Evolutionary conservation across 2,888 invertebrate genomes (phyloP).

Genomic region (Hymenopus coronatus): DNA sequence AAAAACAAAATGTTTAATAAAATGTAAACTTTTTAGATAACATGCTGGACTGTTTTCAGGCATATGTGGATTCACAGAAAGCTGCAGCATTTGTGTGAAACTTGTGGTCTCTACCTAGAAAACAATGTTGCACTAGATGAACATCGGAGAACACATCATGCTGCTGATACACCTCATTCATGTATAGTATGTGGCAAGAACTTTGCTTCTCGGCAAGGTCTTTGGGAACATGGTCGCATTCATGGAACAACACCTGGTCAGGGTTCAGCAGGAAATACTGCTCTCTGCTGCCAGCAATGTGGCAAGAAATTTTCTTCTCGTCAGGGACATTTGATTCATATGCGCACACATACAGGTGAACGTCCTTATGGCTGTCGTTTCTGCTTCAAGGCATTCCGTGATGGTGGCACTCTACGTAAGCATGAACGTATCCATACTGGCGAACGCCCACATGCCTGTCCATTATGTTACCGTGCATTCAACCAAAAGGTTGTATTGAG

Average conservation of each 20-base stretch:
- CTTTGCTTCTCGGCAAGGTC: constrained; percentile 80
- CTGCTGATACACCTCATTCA: constrained; percentile 62
- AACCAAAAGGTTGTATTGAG: constrained; percentile 79
- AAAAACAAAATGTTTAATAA: too few relatives aligned
- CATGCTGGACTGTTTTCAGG: constrained; percentile 39
- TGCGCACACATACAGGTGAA: constrained; percentile 64
- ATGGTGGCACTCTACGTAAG: constrained; percentile 80
- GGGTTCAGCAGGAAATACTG: constrained; percentile 43
- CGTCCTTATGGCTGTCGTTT: constrained; percentile 80
- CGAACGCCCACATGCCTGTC: constrained; percentile 83
- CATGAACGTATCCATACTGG: constrained; percentile 83
- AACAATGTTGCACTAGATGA: constrained; percentile 67
- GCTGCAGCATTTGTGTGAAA: constrained; percentile 65
- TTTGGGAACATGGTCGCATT: constrained; percentile 81
- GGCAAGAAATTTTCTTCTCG: constrained; percentile 50
- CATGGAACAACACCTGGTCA: constrained; percentile 43
- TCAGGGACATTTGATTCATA: constrained; percentile 42
- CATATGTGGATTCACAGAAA: constrained; percentile 71
- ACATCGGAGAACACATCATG: constrained; percentile 63
- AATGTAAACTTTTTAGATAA: too few relatives aligned
- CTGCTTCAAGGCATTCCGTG: constrained; percentile 87
- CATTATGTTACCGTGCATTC: constrained; percentile 81
- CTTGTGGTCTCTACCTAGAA: constrained; percentile 67
- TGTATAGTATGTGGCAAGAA: constrained; percentile 83
- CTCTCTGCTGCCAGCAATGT: constrained; percentile 48